Percentiles rank a stretch among this genome's conserved stretches.
Conservation (phyloP, 2,113 vertebrate genomes). For the Eurystomus gularis region DNA sequence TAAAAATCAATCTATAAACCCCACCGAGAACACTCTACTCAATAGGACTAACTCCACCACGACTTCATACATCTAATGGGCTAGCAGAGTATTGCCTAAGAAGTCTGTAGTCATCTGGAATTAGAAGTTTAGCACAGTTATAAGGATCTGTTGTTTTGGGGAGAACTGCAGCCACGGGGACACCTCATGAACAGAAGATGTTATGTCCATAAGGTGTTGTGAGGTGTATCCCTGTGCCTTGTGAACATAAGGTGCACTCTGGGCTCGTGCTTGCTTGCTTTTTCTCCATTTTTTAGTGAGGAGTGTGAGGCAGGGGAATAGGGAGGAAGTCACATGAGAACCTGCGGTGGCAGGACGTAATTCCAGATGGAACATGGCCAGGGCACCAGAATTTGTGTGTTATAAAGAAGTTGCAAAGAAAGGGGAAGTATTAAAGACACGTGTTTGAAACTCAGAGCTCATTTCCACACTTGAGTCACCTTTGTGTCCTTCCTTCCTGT, state of each 20-base stretch:
- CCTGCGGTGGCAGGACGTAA: not conserved
- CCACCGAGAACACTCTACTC: fast-evolving
- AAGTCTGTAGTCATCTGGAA: not conserved
- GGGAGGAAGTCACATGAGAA: not conserved
- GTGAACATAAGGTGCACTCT: not conserved
- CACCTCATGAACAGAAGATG: not conserved
- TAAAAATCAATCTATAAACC: not conserved
- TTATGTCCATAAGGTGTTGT: not conserved
- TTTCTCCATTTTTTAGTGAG: not conserved
- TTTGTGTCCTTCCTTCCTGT: constrained; percentile 5
- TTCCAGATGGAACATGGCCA: not conserved
- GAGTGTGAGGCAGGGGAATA: not conserved
- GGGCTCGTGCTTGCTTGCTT: not conserved
- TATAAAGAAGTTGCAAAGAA: not conserved
- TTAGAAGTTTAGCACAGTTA: not conserved
- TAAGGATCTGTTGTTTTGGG: not conserved
- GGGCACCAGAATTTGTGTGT: not conserved
- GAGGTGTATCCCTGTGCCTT: not conserved
- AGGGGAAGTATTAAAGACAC: not conserved
- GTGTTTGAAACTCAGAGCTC: not conserved
- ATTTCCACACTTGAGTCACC: not conserved
- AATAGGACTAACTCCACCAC: not conserved
- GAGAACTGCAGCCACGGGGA: not conserved
- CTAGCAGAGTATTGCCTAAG: not conserved
- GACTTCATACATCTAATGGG: fast-evolving